These are phyloP conservation scores for Dione juno DNA, from an alignment of 2,888 invertebrate genomes.

Conservation along the genomic window DNA sequence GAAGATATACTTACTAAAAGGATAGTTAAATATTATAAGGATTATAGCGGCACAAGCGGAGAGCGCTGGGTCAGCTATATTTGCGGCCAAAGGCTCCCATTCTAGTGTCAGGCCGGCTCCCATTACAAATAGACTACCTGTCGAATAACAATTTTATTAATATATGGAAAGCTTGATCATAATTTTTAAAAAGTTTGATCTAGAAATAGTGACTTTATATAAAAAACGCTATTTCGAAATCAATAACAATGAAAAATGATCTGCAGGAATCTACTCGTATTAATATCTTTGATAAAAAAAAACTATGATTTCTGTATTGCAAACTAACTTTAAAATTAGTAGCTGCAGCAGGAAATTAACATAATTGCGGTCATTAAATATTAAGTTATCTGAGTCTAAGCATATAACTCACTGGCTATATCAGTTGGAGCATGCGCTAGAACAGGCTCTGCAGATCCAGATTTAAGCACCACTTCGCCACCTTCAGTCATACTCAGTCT, in stretches of 20 bases:
- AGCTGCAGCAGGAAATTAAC: background rate
- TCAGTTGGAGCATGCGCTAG: slow-evolving; percentile 77
- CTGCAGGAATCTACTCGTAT: too few relatives aligned
- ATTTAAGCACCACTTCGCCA: slow-evolving; percentile 76
- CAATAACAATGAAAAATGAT: too few relatives aligned
- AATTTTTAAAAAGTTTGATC: too few relatives aligned
- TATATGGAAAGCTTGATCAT: too few relatives aligned
- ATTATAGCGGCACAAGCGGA: slow-evolving; percentile 89
- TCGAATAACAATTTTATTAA: background rate
- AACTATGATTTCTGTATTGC: too few relatives aligned
- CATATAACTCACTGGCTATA: slow-evolving; percentile 69
- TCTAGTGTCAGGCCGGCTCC: slow-evolving; percentile 73
- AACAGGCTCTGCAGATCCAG: slow-evolving; percentile 72
- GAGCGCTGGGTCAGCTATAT: slow-evolving; percentile 89
- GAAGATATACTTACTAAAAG: slow-evolving; percentile 85
- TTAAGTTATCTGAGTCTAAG: background rate
- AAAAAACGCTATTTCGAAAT: too few relatives aligned
- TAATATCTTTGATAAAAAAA: background rate
- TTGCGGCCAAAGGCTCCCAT: slow-evolving; percentile 72
- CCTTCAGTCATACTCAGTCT: slow-evolving; percentile 76
- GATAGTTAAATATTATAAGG: slow-evolving; percentile 89
- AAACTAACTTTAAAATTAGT: background rate
- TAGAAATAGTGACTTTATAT: too few relatives aligned
- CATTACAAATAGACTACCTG: slow-evolving; percentile 90
- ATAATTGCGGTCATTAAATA: background rate